phyloP scores from a whole-genome alignment of 2,888 invertebrate genomes.

The Melinopterus prodromus region DNA sequence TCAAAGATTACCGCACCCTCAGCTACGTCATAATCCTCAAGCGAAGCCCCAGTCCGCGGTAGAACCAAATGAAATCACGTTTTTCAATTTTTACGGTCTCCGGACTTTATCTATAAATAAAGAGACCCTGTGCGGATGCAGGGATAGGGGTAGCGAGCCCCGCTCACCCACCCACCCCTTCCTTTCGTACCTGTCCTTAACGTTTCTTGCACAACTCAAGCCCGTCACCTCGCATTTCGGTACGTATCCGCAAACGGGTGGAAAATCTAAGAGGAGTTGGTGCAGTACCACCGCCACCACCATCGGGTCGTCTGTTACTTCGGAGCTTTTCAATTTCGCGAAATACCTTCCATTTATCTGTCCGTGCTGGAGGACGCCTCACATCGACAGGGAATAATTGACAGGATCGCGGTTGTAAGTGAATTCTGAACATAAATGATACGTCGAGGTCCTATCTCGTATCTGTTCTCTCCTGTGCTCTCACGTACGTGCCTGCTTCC shows the following conservation, averaged over 20 bases:
- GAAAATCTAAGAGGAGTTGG: background rate
- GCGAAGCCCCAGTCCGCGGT: background rate
- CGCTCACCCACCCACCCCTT: background rate
- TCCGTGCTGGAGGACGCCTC: conserved; percentile 42
- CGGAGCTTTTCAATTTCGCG: conserved; percentile 43
- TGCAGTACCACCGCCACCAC: background rate
- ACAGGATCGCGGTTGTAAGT: conserved; percentile 56
- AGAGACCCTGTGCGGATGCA: background rate
- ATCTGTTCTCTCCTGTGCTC: conserved; percentile 38
- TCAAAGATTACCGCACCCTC: background rate
- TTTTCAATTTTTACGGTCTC: conserved; percentile 33
- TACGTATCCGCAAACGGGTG: conserved; percentile 4
- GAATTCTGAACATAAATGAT: conserved; percentile 56
- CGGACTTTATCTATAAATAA: conserved; percentile 31
- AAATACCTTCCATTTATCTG: conserved; percentile 49
- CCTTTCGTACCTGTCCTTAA: conserved; percentile 12
- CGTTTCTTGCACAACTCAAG: conserved; percentile 5
- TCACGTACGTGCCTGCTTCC: background rate
- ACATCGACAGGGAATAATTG: conserved; percentile 57
- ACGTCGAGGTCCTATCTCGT: conserved; percentile 49
- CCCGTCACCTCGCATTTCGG: background rate
- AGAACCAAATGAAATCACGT: conserved; percentile 29
- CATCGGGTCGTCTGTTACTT: conserved; percentile 28
- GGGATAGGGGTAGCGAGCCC: background rate
- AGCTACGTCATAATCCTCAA: background rate